Base-by-base conservation (phyloP, 2,113 vertebrate genomes). In the Coturnix japonica region DNA sequence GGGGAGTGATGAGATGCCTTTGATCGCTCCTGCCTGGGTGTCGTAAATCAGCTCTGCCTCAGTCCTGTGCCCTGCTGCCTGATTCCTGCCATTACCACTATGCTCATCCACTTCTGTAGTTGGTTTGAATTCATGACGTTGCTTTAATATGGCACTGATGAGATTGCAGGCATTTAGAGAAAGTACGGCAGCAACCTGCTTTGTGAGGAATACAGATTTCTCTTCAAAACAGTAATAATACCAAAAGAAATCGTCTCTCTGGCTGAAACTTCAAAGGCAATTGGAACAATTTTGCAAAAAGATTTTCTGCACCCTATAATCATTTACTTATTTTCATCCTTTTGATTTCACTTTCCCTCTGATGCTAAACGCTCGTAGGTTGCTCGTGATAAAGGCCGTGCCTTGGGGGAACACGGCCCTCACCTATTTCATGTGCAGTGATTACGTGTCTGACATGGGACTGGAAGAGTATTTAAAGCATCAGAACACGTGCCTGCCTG, bases 11-110 rank as follows among this genome's bases (percentile, higher is more conserved):
- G 86, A 49, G 87, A 85, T 85, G 84, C 69, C 81, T 94, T 78
- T 95, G 93, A 95, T 92, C 96, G 93, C 43, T 92, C 76, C 90
- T 84, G 59, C 77, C 60, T 35, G 57, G 67, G 86, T 59, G 89
- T 95, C 82, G 3, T 95, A 95, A 97, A 95, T 96, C 95, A 92
- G 26, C 14, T 17, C 91, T 8, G 79, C 85, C 86, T 90, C 87
- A 60, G 1, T 73, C 85, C 69, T 81, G 35, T 43, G 66, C 79
- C 82, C 89, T 65, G 89, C 87, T 69, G 88, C 56, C 95, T 86
- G 81, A 95, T 95, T 95, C 96, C 72, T 90, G 76, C 87, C 91
- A 70, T 95, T 89, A 72, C 92, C 5, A 23, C 85, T 49, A 8
- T 87, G 71, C 92, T 95, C 91, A 95, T 86, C 94, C 82, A 6